Evolutionary conservation across 2,113 vertebrate genomes (phyloP), one percentile per base, ranked within the genome.

Genomic region (Ochotona princeps): DNA sequence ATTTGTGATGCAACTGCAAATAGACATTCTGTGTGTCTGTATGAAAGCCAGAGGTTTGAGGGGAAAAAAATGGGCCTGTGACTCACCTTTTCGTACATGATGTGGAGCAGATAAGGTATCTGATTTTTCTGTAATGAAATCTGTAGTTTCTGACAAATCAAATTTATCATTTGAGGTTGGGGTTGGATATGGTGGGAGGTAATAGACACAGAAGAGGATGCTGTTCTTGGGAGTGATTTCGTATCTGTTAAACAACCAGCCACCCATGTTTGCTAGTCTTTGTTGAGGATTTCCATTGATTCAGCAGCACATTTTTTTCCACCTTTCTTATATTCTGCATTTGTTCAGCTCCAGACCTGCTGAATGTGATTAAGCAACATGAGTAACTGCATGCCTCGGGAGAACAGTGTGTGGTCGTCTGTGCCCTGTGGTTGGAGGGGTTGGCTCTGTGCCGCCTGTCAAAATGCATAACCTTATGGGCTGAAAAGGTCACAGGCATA

Each of bases 401-500:
- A 93, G 95, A 94, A 61, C 57, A 79, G 82, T 35, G 90, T 35
- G 83, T 4, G 35, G 51, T 72, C 61, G 8, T 88, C 94, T 95
- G 90, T 75, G 91, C 73, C 0, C 0, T 63, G 10, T 38, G 32
- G 69, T 75, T 87, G 78, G 78, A 94, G 87, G 78, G 65, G 66
- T 7, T 88, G 90, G 89, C 92, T 95, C 69, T 13, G 57, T 82
- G 82, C 90, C 47, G 0, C 95, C 92, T 94, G 92, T 93, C 94
- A 96, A 79, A 88, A 95, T 86, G 51, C 47, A 92, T 93, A 85
- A 94, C 74, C 69, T 88, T 93, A 63, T 70, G 21, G 79, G 30
- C 23, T 1, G 8, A 51, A 93, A 96, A 94, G 94, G 85, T 90
- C 95, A 93, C 44, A 90, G 70, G 6, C 74, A 70, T 90, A 85